phyloP scores from a whole-genome alignment of 2,113 vertebrate species.

The Gavialis gangeticus region DNA sequence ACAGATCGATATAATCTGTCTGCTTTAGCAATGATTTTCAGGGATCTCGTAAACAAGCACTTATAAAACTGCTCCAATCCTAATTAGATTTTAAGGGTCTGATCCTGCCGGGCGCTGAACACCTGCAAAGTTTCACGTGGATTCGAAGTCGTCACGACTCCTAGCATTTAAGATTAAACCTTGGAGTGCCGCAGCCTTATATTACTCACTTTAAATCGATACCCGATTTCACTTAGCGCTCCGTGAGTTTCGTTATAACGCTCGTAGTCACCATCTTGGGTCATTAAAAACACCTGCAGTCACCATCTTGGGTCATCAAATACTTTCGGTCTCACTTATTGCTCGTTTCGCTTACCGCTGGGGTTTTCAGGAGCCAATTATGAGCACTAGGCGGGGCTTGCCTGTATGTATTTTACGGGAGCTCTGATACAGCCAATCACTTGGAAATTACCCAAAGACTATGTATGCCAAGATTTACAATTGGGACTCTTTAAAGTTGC shows the following conservation, averaged over 20 bases:
- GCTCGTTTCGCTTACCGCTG: too few relatives aligned
- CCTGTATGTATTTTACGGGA: background rate
- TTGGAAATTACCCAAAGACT: slow-evolving; percentile 38
- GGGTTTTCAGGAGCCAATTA: too few relatives aligned
- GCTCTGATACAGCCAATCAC: background rate
- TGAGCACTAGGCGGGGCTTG: too few relatives aligned
- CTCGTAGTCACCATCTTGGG: too few relatives aligned
- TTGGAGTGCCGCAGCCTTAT: background rate
- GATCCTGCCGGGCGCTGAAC: background rate
- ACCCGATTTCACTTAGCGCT: too few relatives aligned
- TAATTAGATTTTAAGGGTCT: background rate
- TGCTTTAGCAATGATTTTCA: background rate
- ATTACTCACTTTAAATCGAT: background rate
- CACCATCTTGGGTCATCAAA: too few relatives aligned
- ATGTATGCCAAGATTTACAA: slow-evolving; percentile 21
- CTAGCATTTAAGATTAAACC: rapidly evolving
- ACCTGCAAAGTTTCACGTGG: background rate
- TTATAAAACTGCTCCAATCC: background rate
- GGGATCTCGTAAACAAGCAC: background rate
- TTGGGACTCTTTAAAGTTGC: background rate
- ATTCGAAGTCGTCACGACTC: rapidly evolving
- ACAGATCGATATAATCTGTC: slow-evolving; percentile 11
- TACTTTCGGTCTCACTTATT: too few relatives aligned
- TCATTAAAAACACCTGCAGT: too few relatives aligned
- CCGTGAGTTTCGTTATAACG: too few relatives aligned